These are phyloP conservation scores for Ochotona curzoniae DNA, from an alignment of 2,113 vertebrate genomes.

Conservation along the genomic window DNA sequence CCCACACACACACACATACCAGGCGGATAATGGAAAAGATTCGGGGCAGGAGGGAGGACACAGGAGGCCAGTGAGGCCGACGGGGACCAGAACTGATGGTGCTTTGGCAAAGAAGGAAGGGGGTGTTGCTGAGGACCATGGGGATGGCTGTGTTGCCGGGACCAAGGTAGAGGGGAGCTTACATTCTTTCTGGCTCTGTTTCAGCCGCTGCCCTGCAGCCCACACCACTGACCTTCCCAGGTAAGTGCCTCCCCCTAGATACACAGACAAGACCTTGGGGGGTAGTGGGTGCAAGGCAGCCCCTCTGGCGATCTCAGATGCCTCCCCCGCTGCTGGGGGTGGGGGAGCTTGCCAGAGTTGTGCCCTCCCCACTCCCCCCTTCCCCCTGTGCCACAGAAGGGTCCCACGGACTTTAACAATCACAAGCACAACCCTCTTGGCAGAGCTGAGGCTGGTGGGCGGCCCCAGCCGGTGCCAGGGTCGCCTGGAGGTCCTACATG, in stretches of 20 bases:
- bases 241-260: no score
- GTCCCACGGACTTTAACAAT: no score
- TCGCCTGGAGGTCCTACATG: conserved; percentile 92
- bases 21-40: no score
- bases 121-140: background rate
- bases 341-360: no score
- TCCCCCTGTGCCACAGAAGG: conserved; percentile 1
- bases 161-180: conserved; percentile 7
- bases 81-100: background rate
- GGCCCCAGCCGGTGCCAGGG: conserved; percentile 93
- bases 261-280: no score
- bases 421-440: background rate
- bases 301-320: background rate
- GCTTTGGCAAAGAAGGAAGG: background rate
- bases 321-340: no score
- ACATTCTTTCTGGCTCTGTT: conserved; percentile 70
- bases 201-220: conserved; percentile 81
- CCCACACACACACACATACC: no score
- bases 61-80: background rate
- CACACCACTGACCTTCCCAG: conserved; percentile 73
- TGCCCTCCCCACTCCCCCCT: background rate
- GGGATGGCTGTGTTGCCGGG: background rate
- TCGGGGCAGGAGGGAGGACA: no score
- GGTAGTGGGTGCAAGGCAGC: background rate
- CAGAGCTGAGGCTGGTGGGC: conserved; percentile 92